Percentiles rank a stretch among this genome's conserved stretches.
These are phyloP conservation scores for Formica aserva DNA, from an alignment of 2,888 invertebrate genomes.

Conservation along the genomic window DNA sequence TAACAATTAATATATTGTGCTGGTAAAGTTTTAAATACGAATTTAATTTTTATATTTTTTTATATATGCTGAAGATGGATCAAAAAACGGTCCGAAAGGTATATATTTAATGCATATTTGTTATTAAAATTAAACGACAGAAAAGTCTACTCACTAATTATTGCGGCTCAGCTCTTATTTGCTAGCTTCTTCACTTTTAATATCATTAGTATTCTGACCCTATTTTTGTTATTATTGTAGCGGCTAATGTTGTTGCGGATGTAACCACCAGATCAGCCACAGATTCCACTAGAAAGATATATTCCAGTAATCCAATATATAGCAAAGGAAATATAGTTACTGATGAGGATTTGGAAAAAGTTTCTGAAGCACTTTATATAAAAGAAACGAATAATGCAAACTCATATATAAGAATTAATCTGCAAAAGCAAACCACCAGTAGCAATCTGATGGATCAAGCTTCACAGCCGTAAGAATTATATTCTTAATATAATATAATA, in stretches of 20 bases:
- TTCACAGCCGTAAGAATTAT: slow-evolving; percentile 90
- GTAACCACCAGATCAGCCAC: slow-evolving; percentile 53
- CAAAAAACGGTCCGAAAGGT: no score
- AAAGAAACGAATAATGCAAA: slow-evolving; percentile 92
- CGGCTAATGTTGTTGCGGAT: slow-evolving; percentile 62
- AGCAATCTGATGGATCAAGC: slow-evolving; percentile 91
- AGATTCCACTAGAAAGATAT: slow-evolving; percentile 57
- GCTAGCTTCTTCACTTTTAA: no score
- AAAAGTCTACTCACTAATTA: no score
- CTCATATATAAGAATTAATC: slow-evolving; percentile 90
- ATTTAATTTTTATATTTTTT: no score
- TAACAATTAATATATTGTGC: no score
- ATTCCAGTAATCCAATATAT: slow-evolving; percentile 81
- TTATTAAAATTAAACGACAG: no score
- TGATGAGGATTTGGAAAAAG: slow-evolving; percentile 89
- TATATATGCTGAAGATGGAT: no score
- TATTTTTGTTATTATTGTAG: slow-evolving; percentile 33
- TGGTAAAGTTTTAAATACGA: no score
- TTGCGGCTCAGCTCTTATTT: no score
- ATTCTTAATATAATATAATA: background rate
- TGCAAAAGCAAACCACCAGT: slow-evolving; percentile 92
- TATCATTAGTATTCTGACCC: no score
- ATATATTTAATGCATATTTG: no score
- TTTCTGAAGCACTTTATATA: slow-evolving; percentile 90
- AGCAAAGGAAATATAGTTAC: slow-evolving; percentile 86